A percentile compares a stretch with the other conserved stretches of the same genome.
Conservation (phyloP, 2,113 vertebrate genomes). For the Tyrannus savana region DNA sequence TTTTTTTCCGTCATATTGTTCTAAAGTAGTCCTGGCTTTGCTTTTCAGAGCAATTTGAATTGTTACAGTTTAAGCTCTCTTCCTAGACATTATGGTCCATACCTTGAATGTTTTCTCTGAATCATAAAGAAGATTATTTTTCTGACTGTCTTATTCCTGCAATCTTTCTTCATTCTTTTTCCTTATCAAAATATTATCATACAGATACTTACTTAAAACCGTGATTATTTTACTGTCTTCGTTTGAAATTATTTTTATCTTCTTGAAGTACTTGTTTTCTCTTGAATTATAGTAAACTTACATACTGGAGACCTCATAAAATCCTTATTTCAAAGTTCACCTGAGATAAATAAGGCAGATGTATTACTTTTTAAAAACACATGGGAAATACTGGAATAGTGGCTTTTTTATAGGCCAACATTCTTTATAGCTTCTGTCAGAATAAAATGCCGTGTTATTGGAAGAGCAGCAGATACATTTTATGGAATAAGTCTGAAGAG, state of each 20-base stretch:
- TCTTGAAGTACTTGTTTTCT: background rate
- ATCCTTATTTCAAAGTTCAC: background rate
- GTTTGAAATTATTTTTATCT: background rate
- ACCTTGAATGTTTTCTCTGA: background rate
- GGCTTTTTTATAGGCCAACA: background rate
- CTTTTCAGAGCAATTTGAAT: background rate
- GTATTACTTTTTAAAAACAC: background rate
- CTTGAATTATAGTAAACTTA: background rate
- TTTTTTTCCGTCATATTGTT: accelerated
- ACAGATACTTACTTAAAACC: background rate
- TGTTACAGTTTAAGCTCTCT: background rate
- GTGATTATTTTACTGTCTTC: background rate
- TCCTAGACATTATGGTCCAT: background rate
- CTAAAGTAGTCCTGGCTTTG: background rate
- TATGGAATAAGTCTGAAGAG: background rate
- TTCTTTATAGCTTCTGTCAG: background rate
- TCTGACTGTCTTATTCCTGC: background rate
- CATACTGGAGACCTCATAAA: background rate
- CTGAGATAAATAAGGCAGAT: background rate
- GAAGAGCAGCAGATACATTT: background rate
- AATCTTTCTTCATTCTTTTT: background rate
- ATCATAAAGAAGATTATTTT: background rate
- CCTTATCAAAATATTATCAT: background rate
- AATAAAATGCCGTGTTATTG: background rate
- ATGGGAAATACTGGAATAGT: background rate